Evolutionary conservation across 2,888 invertebrate species (phyloP).

Genomic region (Drosophila koepferae): DNA sequence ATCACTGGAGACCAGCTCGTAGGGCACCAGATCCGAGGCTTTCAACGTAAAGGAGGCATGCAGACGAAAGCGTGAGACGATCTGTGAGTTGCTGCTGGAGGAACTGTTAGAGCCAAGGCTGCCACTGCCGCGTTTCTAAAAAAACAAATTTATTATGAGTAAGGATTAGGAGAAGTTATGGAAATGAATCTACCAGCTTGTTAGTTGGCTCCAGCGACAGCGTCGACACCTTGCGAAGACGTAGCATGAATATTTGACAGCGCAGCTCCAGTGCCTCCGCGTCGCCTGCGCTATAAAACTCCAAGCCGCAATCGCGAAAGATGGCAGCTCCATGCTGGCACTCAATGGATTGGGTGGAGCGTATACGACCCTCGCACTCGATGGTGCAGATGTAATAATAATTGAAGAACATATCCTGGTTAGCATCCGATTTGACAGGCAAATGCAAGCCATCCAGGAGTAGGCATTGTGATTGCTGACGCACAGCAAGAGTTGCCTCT

Average conservation of each 20-base stretch:
- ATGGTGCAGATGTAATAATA: conserved; percentile 84
- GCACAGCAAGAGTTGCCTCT: conserved; percentile 17
- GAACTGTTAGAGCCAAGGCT: conserved; percentile 56
- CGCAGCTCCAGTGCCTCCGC: conserved; percentile 81
- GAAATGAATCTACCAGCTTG: conserved; percentile 49
- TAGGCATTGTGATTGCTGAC: conserved; percentile 54
- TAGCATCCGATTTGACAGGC: conserved; percentile 75
- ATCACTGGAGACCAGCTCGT: conserved; percentile 63
- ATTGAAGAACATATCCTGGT: conserved; percentile 83
- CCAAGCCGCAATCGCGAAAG: conserved; percentile 82
- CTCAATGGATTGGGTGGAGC: conserved; percentile 84
- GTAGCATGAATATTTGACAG: conserved; percentile 86
- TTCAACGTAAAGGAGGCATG: conserved; percentile 80
- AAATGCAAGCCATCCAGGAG: conserved; percentile 79
- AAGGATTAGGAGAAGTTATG: not conserved
- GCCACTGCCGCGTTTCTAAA: conserved; percentile 57
- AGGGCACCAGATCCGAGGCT: conserved; percentile 78
- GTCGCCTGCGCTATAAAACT: conserved; percentile 70
- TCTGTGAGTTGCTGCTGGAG: conserved; percentile 64
- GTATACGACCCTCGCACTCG: conserved; percentile 80
- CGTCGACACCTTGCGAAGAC: conserved; percentile 83
- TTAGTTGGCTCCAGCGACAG: conserved; percentile 65
- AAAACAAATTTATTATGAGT: not conserved
- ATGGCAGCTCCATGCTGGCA: conserved; percentile 76
- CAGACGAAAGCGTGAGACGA: conserved; percentile 83